phyloP scores from a whole-genome alignment of 2,888 invertebrate genomes.

The Ormyrus pomaceus region DNA sequence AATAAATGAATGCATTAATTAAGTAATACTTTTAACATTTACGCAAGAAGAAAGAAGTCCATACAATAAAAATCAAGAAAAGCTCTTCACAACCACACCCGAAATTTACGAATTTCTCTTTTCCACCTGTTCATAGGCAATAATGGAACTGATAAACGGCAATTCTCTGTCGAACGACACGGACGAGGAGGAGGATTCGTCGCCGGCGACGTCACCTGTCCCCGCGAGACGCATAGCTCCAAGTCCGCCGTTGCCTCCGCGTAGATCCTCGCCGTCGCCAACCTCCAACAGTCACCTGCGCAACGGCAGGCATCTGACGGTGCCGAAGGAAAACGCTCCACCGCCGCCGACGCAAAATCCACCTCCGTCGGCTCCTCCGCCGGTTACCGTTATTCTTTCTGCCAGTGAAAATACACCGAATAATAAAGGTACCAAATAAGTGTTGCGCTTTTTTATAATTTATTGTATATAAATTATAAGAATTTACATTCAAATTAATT shows the following conservation, averaged over 20 bases:
- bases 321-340: constrained; percentile 76
- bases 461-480: not conserved
- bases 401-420: constrained; percentile 57
- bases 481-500: not conserved
- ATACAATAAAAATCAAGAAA: no score
- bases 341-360: constrained; percentile 59
- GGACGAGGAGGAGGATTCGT: constrained; percentile 71
- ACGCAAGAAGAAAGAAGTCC: no score
- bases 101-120: no score
- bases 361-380: constrained; percentile 58
- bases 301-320: constrained; percentile 72
- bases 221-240: constrained; percentile 69
- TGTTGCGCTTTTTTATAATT: no score
- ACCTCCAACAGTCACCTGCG: constrained; percentile 64
- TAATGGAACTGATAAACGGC: constrained; percentile 73
- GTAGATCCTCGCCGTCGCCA: constrained; percentile 78
- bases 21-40: not conserved
- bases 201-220: constrained; percentile 71
- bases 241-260: constrained; percentile 81
- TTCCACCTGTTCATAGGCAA: constrained; percentile 65
- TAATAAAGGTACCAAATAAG: constrained; percentile 66
- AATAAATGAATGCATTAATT: no score
- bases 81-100: no score
- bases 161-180: constrained; percentile 71
- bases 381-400: constrained; percentile 69